These are phyloP conservation scores for Ceratitis capitata DNA, from an alignment of 1,140 invertebrate genomes.

Conservation along the genomic window DNA sequence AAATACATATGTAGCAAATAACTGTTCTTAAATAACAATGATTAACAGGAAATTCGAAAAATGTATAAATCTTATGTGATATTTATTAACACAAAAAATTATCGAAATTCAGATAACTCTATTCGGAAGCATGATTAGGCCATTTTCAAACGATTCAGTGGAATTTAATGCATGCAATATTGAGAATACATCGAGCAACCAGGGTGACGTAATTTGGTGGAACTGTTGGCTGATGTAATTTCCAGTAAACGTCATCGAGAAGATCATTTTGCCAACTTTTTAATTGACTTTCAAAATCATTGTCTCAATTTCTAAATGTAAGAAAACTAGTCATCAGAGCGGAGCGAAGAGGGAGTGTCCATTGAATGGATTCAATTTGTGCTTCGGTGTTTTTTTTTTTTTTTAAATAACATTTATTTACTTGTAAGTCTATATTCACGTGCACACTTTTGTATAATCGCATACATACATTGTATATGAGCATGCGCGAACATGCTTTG, in stretches of 20 bases:
- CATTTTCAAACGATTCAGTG: neutral
- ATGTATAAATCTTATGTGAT: slow-evolving; percentile 18
- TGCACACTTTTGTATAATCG: no score
- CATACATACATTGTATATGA: no score
- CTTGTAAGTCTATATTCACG: neutral
- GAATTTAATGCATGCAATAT: neutral
- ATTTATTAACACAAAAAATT: slow-evolving; percentile 4
- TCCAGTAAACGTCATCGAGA: neutral
- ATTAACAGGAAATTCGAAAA: slow-evolving; percentile 3
- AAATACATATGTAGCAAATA: neutral
- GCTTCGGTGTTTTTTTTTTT: neutral
- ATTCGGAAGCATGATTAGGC: neutral
- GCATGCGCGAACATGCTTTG: no score
- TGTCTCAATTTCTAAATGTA: slow-evolving; percentile 13
- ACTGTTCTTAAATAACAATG: neutral
- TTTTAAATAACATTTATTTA: neutral
- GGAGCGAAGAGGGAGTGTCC: neutral
- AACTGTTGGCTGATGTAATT: neutral
- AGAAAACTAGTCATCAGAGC: neutral
- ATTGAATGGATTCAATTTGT: neutral
- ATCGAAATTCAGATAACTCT: neutral
- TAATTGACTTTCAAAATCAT: neutral
- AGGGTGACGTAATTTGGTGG: no score
- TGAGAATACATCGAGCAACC: neutral
- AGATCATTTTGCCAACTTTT: neutral